Evolutionary conservation across 2,113 vertebrate species (phyloP).

Genomic region (Turnix velox): DNA sequence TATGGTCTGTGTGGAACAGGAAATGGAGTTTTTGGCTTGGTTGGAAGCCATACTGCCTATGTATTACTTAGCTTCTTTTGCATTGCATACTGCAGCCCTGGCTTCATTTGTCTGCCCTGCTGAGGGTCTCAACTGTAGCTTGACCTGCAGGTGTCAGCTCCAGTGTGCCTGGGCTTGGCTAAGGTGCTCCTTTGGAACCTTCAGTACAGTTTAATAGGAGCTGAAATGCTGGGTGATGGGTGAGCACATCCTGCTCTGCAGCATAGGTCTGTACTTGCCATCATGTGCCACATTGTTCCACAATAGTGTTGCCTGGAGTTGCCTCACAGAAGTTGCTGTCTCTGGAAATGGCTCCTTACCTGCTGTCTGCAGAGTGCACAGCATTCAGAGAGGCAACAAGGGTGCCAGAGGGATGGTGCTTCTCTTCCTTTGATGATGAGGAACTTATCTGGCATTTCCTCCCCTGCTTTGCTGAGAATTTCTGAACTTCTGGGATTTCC

Average conservation of each 20-base stretch:
- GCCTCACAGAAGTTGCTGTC: not conserved
- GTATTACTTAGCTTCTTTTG: not conserved
- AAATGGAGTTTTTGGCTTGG: not conserved
- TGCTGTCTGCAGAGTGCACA: fast-evolving
- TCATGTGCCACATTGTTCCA: not conserved
- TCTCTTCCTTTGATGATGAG: not conserved
- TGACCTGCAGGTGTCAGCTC: not conserved
- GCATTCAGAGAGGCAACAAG: not conserved
- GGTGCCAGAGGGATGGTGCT: not conserved
- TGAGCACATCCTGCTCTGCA: not conserved
- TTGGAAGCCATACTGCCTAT: not conserved
- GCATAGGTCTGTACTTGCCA: not conserved
- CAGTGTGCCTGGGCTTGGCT: not conserved
- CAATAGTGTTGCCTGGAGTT: not conserved
- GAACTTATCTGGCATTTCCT: not conserved
- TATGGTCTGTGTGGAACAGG: not conserved
- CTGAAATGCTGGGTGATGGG: not conserved
- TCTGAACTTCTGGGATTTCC: not conserved
- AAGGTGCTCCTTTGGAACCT: not conserved
- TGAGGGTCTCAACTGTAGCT: not conserved
- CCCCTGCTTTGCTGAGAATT: not conserved
- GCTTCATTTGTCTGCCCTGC: not conserved
- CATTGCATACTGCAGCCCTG: not conserved
- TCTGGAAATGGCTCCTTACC: not conserved
- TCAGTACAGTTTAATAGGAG: not conserved